These are phyloP conservation scores for Oreohelix idahoensis DNA, from an alignment of 1,140 invertebrate species.

Conservation along the genomic window DNA sequence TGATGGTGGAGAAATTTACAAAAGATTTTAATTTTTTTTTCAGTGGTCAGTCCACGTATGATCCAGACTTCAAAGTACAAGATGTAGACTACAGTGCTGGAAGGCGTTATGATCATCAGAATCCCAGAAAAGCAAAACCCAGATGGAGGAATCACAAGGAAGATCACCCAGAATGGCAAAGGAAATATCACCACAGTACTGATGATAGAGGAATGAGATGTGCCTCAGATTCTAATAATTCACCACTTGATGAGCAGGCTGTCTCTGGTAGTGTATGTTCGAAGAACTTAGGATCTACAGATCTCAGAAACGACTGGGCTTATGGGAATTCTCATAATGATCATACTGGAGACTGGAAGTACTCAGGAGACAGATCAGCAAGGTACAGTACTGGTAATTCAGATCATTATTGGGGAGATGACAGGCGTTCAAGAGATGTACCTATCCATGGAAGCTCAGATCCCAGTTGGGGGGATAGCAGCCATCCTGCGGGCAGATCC, in stretches of 20 bases:
- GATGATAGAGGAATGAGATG: neutral
- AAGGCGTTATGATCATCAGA: neutral
- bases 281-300: neutral
- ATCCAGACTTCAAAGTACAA: conserved; percentile 8
- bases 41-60: conserved; percentile 14
- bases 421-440: neutral
- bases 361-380: neutral
- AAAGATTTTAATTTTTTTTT: too few relatives aligned
- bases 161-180: conserved; percentile 6
- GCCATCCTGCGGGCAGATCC: neutral
- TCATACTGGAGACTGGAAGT: neutral
- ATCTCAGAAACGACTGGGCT: too few relatives aligned
- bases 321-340: neutral
- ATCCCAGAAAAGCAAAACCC: neutral
- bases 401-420: neutral
- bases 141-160: conserved; percentile 11
- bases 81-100: neutral
- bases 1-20: too few relatives aligned
- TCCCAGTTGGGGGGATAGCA: neutral
- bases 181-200: neutral
- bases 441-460: neutral
- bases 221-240: neutral
- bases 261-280: neutral
- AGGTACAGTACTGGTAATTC: too few relatives aligned
- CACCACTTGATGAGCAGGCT: neutral